Evolutionary conservation across 2,888 invertebrate species (phyloP).

Genomic region (Campaea margaritaria): DNA sequence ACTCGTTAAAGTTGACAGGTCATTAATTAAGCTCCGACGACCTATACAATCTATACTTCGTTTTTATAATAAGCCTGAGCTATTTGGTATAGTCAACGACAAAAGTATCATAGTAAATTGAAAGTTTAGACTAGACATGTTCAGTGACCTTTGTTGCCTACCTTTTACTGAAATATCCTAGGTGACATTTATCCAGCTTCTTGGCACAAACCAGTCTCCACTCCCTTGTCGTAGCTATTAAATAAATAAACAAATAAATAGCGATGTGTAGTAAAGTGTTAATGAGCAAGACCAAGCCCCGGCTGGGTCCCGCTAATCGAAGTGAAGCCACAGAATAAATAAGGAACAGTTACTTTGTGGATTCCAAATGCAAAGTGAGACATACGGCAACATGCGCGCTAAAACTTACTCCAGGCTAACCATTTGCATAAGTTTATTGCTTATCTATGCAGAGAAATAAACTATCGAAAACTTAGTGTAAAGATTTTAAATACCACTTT

Average conservation of each 20-base stretch:
- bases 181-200: constrained; percentile 48
- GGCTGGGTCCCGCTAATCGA: constrained; percentile 66
- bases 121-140: too few species aligned
- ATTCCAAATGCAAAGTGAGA: constrained; percentile 57
- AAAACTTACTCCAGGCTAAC: constrained; percentile 18
- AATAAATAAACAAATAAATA: too few species aligned
- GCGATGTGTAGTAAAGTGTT: constrained; percentile 70
- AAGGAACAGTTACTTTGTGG: constrained; percentile 59
- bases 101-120: neutral
- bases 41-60: too few species aligned
- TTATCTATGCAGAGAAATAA: constrained; percentile 31
- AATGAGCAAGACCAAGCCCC: constrained; percentile 63
- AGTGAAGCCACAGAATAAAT: constrained; percentile 24
- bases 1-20: neutral
- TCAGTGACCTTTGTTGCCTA: neutral
- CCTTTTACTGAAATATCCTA: constrained; percentile 6
- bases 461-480: constrained; percentile 2
- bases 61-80: too few species aligned
- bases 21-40: neutral
- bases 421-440: constrained; percentile 39
- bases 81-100: too few species aligned
- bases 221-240: constrained; percentile 64
- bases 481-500: neutral
- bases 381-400: constrained; percentile 34
- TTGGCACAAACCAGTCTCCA: constrained; percentile 45